Evolutionary conservation across 2,888 invertebrate species (phyloP).

Genomic region (Brachynemurus nebulosus): DNA sequence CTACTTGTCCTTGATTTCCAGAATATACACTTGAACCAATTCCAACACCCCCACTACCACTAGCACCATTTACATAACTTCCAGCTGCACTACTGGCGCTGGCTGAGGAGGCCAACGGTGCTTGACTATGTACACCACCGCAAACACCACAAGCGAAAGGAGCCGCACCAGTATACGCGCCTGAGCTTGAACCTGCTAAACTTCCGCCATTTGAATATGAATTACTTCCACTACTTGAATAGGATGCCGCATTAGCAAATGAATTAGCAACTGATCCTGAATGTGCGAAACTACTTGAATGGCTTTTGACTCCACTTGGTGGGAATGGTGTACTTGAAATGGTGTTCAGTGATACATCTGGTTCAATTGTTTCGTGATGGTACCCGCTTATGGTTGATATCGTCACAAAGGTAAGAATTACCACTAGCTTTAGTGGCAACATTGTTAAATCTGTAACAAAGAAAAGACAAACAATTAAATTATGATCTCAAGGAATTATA

Average conservation of each 20-base stretch:
- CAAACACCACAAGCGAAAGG: not conserved
- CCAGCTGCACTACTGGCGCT: not conserved
- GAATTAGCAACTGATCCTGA: not conserved
- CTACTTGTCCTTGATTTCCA: too few species aligned
- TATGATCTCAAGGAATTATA: too few species aligned
- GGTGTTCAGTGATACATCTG: not conserved
- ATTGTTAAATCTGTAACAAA: not conserved
- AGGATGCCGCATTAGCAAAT: not conserved
- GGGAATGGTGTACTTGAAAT: not conserved
- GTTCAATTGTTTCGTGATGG: not conserved
- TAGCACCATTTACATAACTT: not conserved
- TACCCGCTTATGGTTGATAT: not conserved
- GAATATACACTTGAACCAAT: not conserved
- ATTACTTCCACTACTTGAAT: not conserved
- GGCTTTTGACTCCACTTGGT: too few species aligned
- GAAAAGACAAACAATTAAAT: not conserved
- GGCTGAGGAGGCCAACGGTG: too few species aligned
- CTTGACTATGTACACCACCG: not conserved
- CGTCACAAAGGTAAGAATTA: not conserved
- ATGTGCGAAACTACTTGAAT: not conserved
- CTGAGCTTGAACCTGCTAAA: not conserved
- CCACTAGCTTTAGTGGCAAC: constrained; percentile 1
- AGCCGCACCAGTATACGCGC: not conserved
- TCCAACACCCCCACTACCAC: not conserved
- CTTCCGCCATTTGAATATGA: not conserved